phyloP scores from a whole-genome alignment of 2,888 invertebrate genomes.

The Electrophaes corylata region DNA sequence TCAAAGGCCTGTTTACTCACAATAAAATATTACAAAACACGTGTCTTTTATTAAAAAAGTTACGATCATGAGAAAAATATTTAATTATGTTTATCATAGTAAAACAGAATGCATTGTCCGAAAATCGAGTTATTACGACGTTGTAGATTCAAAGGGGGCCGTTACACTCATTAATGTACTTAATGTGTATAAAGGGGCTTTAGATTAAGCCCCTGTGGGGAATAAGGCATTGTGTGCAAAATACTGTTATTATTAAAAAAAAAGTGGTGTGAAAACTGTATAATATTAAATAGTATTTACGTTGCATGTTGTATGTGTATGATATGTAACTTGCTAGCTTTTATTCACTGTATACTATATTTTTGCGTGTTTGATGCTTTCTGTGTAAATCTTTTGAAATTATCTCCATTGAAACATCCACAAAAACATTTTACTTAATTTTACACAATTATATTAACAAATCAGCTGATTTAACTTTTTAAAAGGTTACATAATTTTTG shows the following conservation, averaged over 20 bases:
- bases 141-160: slow-evolving; percentile 74
- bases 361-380: too few species aligned
- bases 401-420: too few species aligned
- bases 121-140: slow-evolving; percentile 73
- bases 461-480: too few species aligned
- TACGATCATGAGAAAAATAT: slow-evolving; percentile 35
- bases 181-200: slow-evolving; percentile 71
- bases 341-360: too few species aligned
- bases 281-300: too few species aligned
- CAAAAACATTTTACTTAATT: too few species aligned
- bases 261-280: slow-evolving; percentile 43
- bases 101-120: slow-evolving; percentile 64
- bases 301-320: too few species aligned
- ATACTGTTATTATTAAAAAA: slow-evolving; percentile 72
- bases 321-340: too few species aligned
- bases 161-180: slow-evolving; percentile 78
- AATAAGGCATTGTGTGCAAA: slow-evolving; percentile 70
- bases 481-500: too few species aligned
- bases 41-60: not conserved
- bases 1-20: too few species aligned
- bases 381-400: too few species aligned
- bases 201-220: slow-evolving; percentile 62
- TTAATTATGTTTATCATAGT: slow-evolving; percentile 64
- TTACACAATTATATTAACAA: too few species aligned
- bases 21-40: not conserved